These are phyloP conservation scores for Oceanites oceanicus DNA, from an alignment of 2,113 vertebrate species.

Conservation along the genomic window DNA sequence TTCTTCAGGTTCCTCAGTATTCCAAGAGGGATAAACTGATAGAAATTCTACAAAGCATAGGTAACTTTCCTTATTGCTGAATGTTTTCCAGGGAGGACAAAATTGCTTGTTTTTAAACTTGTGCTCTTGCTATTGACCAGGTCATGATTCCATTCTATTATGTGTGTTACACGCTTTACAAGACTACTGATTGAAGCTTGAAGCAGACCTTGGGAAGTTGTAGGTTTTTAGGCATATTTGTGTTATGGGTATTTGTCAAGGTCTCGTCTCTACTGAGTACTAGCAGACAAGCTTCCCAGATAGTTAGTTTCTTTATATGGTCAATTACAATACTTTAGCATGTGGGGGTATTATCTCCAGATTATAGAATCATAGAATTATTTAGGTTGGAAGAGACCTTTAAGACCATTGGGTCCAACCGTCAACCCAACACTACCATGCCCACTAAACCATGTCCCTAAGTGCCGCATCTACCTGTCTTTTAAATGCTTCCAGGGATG, in stretches of 20 bases:
- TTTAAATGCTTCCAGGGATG: no score
- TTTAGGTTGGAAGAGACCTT: no score
- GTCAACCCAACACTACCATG: no score
- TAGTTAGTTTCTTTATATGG: neutral
- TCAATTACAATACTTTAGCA: neutral
- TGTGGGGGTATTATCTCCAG: neutral
- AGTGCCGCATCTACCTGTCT: no score
- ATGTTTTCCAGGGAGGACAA: neutral
- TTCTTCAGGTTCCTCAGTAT: conserved; percentile 84
- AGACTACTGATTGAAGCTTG: neutral
- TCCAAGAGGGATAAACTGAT: conserved; percentile 87
- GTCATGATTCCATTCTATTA: neutral
- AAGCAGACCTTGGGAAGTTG: neutral
- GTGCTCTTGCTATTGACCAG: neutral
- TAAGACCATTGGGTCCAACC: no score
- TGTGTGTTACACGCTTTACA: rapidly evolving
- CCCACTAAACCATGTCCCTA: no score
- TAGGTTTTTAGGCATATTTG: neutral
- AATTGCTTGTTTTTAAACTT: neutral
- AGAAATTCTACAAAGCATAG: conserved; percentile 81
- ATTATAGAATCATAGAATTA: no score
- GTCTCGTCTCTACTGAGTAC: neutral
- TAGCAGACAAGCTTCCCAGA: neutral
- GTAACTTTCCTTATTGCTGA: conserved; percentile 61
- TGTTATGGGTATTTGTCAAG: neutral